Base-by-base conservation (phyloP, 30 jellyfish, hydroid and myxozoan species). In the Aurelia aurita region DNA sequence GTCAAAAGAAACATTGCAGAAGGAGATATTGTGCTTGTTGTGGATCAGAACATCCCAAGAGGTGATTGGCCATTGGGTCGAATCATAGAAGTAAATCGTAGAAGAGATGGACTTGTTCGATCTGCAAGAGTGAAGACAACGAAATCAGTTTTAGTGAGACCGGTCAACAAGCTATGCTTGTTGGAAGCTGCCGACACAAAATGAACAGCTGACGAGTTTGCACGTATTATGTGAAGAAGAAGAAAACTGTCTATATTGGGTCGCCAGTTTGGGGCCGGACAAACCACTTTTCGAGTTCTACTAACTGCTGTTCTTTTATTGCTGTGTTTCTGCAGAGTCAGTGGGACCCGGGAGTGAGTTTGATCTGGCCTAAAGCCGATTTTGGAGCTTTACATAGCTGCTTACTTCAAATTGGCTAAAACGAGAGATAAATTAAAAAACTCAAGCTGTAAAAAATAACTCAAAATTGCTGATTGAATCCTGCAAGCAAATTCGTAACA, bases 41-140 rank as follows among this genome's bases (percentile, higher is more conserved):
- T 64, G 7, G 83, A 79, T n/a, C n/a, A n/a, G n/a, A n/a, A n/a
- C 84, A 44, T 43, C 18, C 88, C 88, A 1, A 60, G 89, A 72
- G 77, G 89, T 73, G 69, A 60, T 5, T 85, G 89, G 95, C 88
- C 82, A 44, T 60, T 85, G 65, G 95, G 89, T 26, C 14, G 84
- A 61, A 34, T 85, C 58, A 51, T 43, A 5, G 76, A 72, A 72
- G 85, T 73, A 27, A 66, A 58, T 57, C 18, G 22, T 27, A n/a
- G n/a, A n/a, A n/a, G n/a, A n/a, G n/a, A n/a, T n/a, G n/a, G n/a
- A n/a, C n/a, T n/a, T n/a, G n/a, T 61, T 58, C 89, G 83, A 20
- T 61, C 83, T 72, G 93, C 80, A 23, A 34, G 44, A 54, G 72
- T 46, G 58, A 54, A 28, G 35, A 83, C 87, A 1, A 49, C 20